phyloP scores from a whole-genome alignment of 2,113 vertebrate genomes.

The Poeciliopsis prolifica region DNA sequence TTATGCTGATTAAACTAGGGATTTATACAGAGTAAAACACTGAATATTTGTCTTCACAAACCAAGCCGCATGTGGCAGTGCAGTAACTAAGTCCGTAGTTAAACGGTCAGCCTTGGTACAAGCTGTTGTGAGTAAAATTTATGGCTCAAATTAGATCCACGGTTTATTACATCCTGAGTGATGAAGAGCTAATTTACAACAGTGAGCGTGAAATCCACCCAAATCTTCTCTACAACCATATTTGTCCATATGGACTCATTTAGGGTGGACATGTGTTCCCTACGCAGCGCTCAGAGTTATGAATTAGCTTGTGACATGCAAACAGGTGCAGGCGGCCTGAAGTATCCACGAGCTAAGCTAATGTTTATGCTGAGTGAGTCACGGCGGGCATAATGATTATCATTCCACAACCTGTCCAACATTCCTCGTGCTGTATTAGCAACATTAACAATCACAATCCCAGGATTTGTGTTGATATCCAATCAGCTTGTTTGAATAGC shows the following conservation, averaged over 20 bases:
- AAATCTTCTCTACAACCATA: slow-evolving; percentile 44
- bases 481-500: slow-evolving; percentile 41
- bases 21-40: slow-evolving; percentile 23
- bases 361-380: slow-evolving; percentile 59
- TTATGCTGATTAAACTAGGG: slow-evolving; percentile 28
- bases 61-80: slow-evolving; percentile 35
- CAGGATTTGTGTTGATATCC: slow-evolving; percentile 34
- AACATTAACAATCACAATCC: slow-evolving; percentile 43
- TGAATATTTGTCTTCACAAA: slow-evolving; percentile 23
- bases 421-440: slow-evolving; percentile 40
- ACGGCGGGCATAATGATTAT: slow-evolving; percentile 62
- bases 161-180: slow-evolving; percentile 27
- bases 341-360: slow-evolving; percentile 64
- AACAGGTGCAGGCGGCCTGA: slow-evolving; percentile 73
- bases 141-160: slow-evolving; percentile 54
- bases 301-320: slow-evolving; percentile 76
- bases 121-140: slow-evolving; percentile 51
- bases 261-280: slow-evolving; percentile 66
- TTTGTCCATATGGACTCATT: slow-evolving; percentile 72
- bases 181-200: slow-evolving; percentile 58
- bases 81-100: slow-evolving; percentile 54
- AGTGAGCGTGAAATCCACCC: slow-evolving; percentile 31
- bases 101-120: slow-evolving; percentile 40
- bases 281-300: slow-evolving; percentile 55
- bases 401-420: slow-evolving; percentile 54